Evolutionary conservation across 2,888 invertebrate genomes (phyloP), one percentile per base, ranked within the genome.

Genomic region (Allophyes oxyacanthae): DNA sequence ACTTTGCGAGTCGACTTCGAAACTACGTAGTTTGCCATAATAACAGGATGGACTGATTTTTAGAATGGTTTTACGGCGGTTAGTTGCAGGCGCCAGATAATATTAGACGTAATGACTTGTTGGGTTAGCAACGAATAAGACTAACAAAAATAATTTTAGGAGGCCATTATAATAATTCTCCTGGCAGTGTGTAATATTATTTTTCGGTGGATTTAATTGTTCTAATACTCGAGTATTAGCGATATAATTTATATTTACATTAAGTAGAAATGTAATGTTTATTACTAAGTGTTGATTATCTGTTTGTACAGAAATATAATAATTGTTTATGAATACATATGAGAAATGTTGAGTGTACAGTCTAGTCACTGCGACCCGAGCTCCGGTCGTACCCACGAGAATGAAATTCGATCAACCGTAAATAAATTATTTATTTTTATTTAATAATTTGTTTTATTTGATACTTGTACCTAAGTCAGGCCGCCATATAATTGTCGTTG

Each of bases 171-270:
- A 80, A 75, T 88, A 86, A 88, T 83, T 81, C 87, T 89, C 89
- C 86, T 81, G 83, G 87, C 87, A 86, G 90, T 88, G 91, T 91
- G 89, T 89, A 85, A 87, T 88, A 88, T 86, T 89, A 88, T 89
- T 90, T 91, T 92, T 92, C 88, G 89, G 88, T 92, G 92, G 81
- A 90, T 92, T 90, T 89, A 89, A 86, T 89, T 82, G 84, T 86
- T 94, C 92, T 92, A 93, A 93, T 94, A 92, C 93, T 93, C 93
- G 93, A 93, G 93, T 94, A 94, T 94, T 94, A 93, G 94, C 84
- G 72, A 86, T 88, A 87, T 89, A 88, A 90, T 90, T 88, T 90
- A 90, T 91, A 86, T 89, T 89, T 88, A 90, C 81, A 83, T 82
- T 93, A 94, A 93, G 91, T 94, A 93, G 93, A 79, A 83, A 86